Base-by-base conservation (phyloP, 2,797 vertebrate genomes). In the Tauraco hartlaubi region DNA sequence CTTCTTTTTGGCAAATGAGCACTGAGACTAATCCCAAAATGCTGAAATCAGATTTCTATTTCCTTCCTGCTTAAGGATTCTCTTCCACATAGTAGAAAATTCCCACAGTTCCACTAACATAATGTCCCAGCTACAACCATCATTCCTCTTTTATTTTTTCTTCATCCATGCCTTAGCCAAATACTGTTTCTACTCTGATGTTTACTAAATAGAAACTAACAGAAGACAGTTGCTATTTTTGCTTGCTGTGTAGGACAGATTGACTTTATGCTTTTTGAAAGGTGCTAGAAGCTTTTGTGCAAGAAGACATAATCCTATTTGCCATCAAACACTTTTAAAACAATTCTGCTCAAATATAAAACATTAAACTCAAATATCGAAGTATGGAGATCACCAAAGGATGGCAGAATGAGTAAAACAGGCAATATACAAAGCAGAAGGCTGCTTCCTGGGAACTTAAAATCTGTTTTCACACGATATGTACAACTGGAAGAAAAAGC, bases 201-300 rank as follows among this genome's bases (percentile, higher is more conserved):
- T 81, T 90, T 78, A 72, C 66, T 72, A 90, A 88, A 68, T 3
- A 63, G 75, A 77, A 79, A 16, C 3, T 11, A 93, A 69, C 7
- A 8, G 14, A 35, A 56, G 61, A 68, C 22, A 78, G 48, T 54
- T 75, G 31, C 7, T 93, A 68, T 84, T 93, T 94, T 86, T 75
- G 9, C 46, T 81, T 78, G 9, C 69, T 68, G 11, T 54, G 39
- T 81, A 68, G 31, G 33, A 84, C 39, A 86, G 54, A 73, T 44
- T 88, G 58, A 81, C n/a, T 95, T 90, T 88, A 90, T 85, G 15
- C 17, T 29, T 90, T 72, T 75, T 88, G 80, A 90, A 95, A 88
- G 49, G 52, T 77, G 58, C 25, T 95, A 78, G 76, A 68, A 91
- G 43, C 35, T 55, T 86, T 86, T 81, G 43, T 78, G 25, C 43